Conservation (phyloP, 2,888 invertebrate genomes). For the Drosophila rellima region DNA sequence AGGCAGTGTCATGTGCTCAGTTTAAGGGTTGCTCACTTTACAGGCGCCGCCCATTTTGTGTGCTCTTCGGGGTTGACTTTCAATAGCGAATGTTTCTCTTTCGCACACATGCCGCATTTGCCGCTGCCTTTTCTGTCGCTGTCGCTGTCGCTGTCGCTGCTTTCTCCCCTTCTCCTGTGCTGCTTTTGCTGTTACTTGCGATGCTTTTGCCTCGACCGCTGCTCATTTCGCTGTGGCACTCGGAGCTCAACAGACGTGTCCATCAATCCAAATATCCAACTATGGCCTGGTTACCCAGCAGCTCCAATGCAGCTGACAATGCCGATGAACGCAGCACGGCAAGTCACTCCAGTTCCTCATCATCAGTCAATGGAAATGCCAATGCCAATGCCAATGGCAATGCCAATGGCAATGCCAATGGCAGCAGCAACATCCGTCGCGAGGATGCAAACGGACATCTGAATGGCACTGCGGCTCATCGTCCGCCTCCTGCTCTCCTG, state of each 20-base stretch:
- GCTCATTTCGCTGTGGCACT: constrained; percentile 35
- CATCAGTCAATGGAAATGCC: constrained; percentile 28
- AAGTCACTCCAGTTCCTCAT: constrained; percentile 64
- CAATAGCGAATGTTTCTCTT: neutral
- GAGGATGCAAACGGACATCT: constrained; percentile 11
- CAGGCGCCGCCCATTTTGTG: constrained; percentile 20
- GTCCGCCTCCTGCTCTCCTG: constrained; percentile 48
- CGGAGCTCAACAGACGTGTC: constrained; percentile 25
- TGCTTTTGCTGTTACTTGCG: neutral
- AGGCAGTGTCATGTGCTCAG: neutral
- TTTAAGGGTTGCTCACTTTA: constrained; percentile 30
- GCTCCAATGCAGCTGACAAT: constrained; percentile 64
- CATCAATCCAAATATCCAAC: no score
- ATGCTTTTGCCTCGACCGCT: neutral
- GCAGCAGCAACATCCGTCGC: neutral
- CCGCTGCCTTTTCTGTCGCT: no score
- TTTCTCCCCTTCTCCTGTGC: constrained; percentile 10
- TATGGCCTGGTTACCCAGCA: constrained; percentile 74
- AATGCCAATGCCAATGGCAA: neutral
- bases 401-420: neutral
- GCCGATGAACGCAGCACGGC: constrained; percentile 71
- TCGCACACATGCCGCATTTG: no score
- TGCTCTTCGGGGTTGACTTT: constrained; percentile 2
- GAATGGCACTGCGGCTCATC: neutral
- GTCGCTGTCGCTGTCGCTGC: neutral